Percentiles rank a stretch among this genome's conserved stretches.
Conservation (phyloP, 2,797 vertebrate genomes). For the Sebastes minor region DNA sequence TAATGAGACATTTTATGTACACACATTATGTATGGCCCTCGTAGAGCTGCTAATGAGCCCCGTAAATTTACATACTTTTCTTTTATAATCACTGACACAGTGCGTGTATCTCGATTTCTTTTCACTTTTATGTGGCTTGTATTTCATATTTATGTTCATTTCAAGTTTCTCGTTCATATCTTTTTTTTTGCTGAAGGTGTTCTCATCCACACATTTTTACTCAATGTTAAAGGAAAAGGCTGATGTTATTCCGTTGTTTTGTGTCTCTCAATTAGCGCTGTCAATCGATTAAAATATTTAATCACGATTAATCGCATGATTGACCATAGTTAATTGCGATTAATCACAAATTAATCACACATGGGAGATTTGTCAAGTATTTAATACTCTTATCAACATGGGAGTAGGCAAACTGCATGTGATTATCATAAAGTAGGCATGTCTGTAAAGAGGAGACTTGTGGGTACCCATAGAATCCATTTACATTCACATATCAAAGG, state of each 20-base stretch:
- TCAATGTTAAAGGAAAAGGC: neutral
- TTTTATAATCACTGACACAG: conserved; percentile 23
- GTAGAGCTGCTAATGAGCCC: conserved; percentile 43
- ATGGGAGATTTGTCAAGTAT: too few species aligned
- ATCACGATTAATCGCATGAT: too few species aligned
- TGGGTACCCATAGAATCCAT: too few species aligned
- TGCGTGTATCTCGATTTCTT: conserved; percentile 18
- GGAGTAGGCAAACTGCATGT: too few species aligned
- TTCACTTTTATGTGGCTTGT: conserved; percentile 1
- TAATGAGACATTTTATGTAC: conserved; percentile 54
- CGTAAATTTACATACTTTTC: conserved; percentile 35
- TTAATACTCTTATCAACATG: too few species aligned
- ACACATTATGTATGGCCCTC: conserved; percentile 26
- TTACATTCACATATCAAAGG: too few species aligned
- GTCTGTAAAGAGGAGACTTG: too few species aligned
- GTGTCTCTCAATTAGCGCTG: neutral
- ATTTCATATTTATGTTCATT: conserved; percentile 24
- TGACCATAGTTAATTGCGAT: too few species aligned
- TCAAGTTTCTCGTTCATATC: neutral
- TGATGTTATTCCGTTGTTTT: neutral
- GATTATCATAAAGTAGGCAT: too few species aligned
- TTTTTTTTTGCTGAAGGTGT: neutral
- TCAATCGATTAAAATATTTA: too few species aligned
- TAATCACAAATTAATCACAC: too few species aligned
- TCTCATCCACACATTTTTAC: neutral